These are phyloP conservation scores for Coenonympha arcania DNA, from an alignment of 2,888 invertebrate species.

Conservation along the genomic window DNA sequence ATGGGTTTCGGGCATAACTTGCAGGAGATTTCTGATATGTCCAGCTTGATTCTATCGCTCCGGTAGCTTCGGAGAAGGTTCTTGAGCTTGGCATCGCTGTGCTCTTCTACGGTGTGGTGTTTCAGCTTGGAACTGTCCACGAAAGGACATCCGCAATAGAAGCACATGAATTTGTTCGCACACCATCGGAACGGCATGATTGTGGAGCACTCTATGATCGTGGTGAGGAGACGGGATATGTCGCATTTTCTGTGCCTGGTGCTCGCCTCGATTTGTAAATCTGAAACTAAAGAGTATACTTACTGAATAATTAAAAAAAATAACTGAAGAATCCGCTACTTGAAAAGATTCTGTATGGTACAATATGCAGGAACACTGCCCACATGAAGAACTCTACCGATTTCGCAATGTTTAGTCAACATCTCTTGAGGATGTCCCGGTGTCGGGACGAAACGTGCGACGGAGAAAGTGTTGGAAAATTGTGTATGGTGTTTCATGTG, in stretches of 20 bases:
- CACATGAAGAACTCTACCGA: no score
- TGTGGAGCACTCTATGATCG: constrained; percentile 37
- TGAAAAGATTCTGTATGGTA: no score
- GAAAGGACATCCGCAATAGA: constrained; percentile 36
- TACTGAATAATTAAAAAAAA: no score
- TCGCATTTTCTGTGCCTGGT: constrained; percentile 19
- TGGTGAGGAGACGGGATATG: constrained; percentile 27
- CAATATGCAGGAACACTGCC: no score
- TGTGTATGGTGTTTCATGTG: no score
- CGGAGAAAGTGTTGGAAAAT: no score
- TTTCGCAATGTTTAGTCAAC: no score
- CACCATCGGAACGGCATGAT: constrained; percentile 40
- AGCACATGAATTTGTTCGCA: constrained; percentile 39
- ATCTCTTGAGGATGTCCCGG: no score
- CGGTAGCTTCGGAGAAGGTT: constrained; percentile 30
- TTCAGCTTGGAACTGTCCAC: constrained; percentile 31
- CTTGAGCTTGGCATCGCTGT: constrained; percentile 34
- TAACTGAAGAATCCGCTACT: no score
- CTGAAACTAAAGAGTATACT: constrained; percentile 16
- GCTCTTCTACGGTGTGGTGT: constrained; percentile 36
- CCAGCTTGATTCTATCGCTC: constrained; percentile 39
- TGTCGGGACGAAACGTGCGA: no score
- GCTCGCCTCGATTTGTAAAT: not conserved
- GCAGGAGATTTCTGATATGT: constrained; percentile 41
- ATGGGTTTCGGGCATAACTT: constrained; percentile 37